Conservation (phyloP, 2,113 vertebrate species). For the Alectura lathami region DNA sequence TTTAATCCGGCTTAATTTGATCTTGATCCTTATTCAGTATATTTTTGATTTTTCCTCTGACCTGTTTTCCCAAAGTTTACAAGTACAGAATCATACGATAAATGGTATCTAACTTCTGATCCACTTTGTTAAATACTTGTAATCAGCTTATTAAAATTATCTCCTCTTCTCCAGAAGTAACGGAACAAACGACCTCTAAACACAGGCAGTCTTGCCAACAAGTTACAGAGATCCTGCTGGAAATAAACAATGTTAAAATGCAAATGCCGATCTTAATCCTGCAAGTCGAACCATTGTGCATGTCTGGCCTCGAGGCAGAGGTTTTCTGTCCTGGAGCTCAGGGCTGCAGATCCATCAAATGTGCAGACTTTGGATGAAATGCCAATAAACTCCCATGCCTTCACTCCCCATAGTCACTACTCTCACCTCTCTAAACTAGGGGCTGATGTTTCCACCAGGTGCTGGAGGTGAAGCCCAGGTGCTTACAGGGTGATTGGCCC, state of each 20-base stretch:
- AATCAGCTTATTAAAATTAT: slow-evolving; percentile 68
- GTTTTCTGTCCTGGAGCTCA: neutral
- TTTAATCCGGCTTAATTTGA: slow-evolving; percentile 64
- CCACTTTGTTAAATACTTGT: slow-evolving; percentile 55
- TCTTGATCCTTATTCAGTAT: slow-evolving; percentile 53
- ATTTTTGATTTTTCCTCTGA: slow-evolving; percentile 47
- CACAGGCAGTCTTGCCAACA: neutral
- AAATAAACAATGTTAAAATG: slow-evolving; percentile 25
- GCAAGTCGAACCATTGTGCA: fast-evolving
- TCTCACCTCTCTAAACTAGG: neutral
- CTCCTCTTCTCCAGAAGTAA: slow-evolving; percentile 40
- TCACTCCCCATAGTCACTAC: neutral
- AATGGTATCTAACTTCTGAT: slow-evolving; percentile 55
- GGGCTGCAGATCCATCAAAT: neutral
- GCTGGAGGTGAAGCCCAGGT: neutral
- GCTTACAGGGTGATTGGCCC: neutral
- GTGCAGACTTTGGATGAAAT: neutral
- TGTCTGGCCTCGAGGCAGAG: neutral
- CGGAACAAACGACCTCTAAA: slow-evolving; percentile 44
- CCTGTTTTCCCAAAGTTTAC: slow-evolving; percentile 38
- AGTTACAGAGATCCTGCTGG: slow-evolving; percentile 1
- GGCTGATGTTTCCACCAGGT: neutral
- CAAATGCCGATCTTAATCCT: neutral
- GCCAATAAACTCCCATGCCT: neutral
- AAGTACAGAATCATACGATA: slow-evolving; percentile 48